Evolutionary conservation across 2,113 vertebrate species (phyloP), one percentile per base, ranked within the genome.

Genomic region (Coryphaenoides rupestris): DNA sequence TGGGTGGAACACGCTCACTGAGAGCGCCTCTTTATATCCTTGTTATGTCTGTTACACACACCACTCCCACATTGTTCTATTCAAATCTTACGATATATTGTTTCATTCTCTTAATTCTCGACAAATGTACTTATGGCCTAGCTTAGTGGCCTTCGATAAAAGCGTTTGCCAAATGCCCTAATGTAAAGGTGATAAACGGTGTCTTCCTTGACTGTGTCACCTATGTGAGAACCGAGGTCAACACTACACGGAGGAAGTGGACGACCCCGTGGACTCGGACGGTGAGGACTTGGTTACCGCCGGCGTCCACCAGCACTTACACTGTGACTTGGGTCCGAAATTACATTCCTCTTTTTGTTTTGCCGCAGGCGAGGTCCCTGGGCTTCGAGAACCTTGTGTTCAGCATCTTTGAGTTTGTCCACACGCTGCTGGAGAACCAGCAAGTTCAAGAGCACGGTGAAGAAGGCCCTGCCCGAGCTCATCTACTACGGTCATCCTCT

Each of bases 1-100:
- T 99, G n/a, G n/a, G 2, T 99, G 97, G 97, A 96, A 94, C 57
- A 96, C 96, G 0, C 90, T 99, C n/a, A 99, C 96, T 0, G 96
- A 99, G 79, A 99, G 97, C 22, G 97, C 95, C 1, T 92, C 96
- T 74, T 95, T 98, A 98, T 99, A 99, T 94, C 97, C 94, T 94
- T 89, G n/a, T n/a, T n/a, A n/a, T 89, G 4, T 79, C 24, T 26
- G 24, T 26, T 40, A n/a, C n/a, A n/a, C 33, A 40, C 5, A 40
- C 13, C 33, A n/a, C n/a, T n/a, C n/a, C n/a, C n/a, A n/a, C n/a
- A n/a, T n/a, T n/a, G n/a, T 19, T 79, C 24, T 26, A 6, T 26
- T 40, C 33, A 40, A 2, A 40, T 40, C 33, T n/a, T n/a, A n/a
- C n/a, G n/a, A n/a, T n/a, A n/a, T n/a, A n/a, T n/a, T n/a, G n/a